These are phyloP conservation scores for Pelmatolapia mariae DNA, from an alignment of 2,113 vertebrate species.

Conservation along the genomic window DNA sequence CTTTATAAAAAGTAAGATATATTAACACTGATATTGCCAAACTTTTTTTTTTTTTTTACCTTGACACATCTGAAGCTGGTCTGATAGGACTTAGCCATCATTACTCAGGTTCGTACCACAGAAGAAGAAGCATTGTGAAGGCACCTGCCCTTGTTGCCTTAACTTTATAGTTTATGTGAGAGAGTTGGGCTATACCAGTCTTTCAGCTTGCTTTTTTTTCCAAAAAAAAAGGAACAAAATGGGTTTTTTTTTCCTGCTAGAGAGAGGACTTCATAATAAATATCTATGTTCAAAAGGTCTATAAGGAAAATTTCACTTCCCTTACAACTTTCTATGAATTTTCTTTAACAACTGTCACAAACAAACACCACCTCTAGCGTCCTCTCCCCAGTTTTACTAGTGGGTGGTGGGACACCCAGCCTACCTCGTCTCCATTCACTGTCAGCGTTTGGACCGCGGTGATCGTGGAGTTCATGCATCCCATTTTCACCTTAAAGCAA, in stretches of 20 bases:
- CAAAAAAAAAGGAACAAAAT: background rate
- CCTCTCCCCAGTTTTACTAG: background rate
- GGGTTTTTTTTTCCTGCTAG: accelerated
- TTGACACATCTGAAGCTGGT: background rate
- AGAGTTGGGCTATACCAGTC: background rate
- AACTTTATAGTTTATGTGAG: background rate
- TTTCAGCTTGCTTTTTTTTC: background rate
- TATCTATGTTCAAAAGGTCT: background rate
- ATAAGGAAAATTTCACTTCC: background rate
- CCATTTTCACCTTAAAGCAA: constrained; percentile 53
- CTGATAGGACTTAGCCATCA: background rate
- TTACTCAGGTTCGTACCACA: background rate
- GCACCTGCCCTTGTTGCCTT: background rate
- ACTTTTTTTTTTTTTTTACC: background rate
- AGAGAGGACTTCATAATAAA: background rate
- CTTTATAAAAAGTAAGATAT: background rate
- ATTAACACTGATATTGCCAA: background rate
- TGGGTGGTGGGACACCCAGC: background rate
- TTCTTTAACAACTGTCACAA: background rate
- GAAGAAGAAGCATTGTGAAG: background rate
- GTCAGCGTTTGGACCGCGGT: constrained; percentile 46
- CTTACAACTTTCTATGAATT: background rate
- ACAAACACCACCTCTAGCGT: background rate
- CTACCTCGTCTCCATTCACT: constrained; percentile 49
- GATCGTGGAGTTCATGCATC: constrained; percentile 58